Evolutionary conservation across 2,113 vertebrate genomes (phyloP), one percentile per base, ranked within the genome.

Genomic region (Columba janthina): DNA sequence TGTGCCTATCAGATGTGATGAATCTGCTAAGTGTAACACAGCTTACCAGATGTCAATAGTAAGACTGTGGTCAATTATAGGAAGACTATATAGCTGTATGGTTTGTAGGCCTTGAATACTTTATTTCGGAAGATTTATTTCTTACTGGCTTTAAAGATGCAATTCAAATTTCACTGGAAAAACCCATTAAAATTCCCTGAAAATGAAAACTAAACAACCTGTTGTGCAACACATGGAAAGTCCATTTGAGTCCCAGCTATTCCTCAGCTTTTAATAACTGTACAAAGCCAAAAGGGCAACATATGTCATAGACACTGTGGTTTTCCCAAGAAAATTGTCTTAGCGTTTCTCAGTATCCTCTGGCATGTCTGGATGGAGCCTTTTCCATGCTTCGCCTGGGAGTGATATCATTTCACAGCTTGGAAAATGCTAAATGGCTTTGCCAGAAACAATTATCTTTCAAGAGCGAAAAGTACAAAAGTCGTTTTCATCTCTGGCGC

Each of bases 361-460:
- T 57, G 69, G 78, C 38, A 50, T 48, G 53, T 21, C 62, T 76
- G 65, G 36, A n/a, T n/a, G n/a, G 72, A 76, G 65, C 38, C 14
- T 38, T 85, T 74, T 78, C 31, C 5, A 2, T 65, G 82, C 28
- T 83, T 87, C 0, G 21, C 42, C 50, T 69, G 17, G 50, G 44
- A 58, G 54, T 44, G 50, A 48, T 60, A 87, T 12, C 29, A 85
- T 64, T 88, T 91, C 60, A 78, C 70, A 88, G n/a, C 54, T 64
- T 58, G 65, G 22, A 88, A 85, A 85, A 85, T 38, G 60, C 60
- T 69, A 54, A 48, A 72, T 18, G 44, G 14, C 64, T 67, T 58
- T 82, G 65, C 74, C 86, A 75, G 77, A 84, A 90, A 88, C 70
- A 92, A 90, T 76, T 70, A 85, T 69, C 67, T 92, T 81, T 94